These are phyloP conservation scores for Lonchura striata DNA, from an alignment of 2,113 vertebrate genomes.

Conservation along the genomic window DNA sequence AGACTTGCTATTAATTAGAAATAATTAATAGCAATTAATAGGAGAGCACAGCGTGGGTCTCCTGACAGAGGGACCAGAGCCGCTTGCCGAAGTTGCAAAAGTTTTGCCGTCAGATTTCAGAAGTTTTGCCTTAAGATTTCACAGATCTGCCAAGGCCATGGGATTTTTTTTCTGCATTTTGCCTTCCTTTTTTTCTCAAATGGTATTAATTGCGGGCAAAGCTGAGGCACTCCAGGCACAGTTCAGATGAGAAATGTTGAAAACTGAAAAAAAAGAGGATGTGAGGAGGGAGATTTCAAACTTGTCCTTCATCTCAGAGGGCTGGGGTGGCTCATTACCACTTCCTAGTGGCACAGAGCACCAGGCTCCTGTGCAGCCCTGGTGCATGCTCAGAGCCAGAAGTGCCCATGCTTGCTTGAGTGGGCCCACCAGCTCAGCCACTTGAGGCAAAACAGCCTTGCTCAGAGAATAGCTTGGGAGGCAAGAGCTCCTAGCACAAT, in stretches of 20 bases:
- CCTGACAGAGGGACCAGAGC: not conserved
- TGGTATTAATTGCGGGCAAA: not conserved
- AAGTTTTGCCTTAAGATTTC: not conserved
- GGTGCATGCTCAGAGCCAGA: not conserved
- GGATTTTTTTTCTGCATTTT: not conserved
- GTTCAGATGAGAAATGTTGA: not conserved
- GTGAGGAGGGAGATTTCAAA: not conserved
- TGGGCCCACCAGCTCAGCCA: not conserved
- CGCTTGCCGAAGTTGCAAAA: accelerated
- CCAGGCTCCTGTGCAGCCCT: not conserved
- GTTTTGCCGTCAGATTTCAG: not conserved
- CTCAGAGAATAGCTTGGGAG: not conserved
- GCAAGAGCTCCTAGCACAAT: not conserved
- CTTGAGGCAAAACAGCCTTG: not conserved
- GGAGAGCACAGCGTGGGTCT: accelerated
- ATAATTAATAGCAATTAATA: no score
- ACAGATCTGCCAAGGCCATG: not conserved
- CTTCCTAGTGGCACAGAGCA: not conserved
- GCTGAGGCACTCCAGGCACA: not conserved
- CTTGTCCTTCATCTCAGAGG: not conserved
- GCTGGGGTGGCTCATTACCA: accelerated
- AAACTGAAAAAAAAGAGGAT: not conserved
- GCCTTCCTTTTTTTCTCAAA: not conserved
- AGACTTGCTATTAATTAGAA: not conserved
- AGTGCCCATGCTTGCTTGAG: not conserved